Conservation (phyloP, 2,797 vertebrate species). For the Uromys caudimaculatus region DNA sequence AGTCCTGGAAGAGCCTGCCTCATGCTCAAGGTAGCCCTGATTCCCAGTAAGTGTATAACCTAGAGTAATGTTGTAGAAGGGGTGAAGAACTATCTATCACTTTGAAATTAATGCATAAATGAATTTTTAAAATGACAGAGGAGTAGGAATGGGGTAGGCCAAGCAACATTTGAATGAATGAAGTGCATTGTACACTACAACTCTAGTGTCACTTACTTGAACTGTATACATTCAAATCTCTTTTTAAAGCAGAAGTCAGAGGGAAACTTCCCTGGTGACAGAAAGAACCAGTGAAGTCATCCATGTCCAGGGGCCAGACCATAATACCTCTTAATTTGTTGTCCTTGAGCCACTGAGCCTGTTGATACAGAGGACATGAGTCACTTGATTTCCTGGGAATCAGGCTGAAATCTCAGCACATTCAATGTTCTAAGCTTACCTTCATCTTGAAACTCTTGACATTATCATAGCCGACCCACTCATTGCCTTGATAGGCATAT, state of each 20-base stretch:
- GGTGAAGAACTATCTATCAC: no score
- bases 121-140: no score
- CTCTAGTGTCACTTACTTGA: no score
- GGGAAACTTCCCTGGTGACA: constrained; percentile 70
- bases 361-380: constrained; percentile 37
- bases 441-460: constrained; percentile 91
- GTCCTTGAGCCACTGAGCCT: constrained; percentile 71
- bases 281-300: constrained; percentile 73
- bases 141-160: no score
- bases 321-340: constrained; percentile 67
- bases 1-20: no score
- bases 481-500: constrained; percentile 88
- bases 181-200: no score
- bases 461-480: constrained; percentile 94
- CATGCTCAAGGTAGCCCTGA: no score
- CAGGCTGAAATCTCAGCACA: not conserved
- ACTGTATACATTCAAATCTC: not conserved
- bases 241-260: constrained; percentile 60
- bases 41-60: no score
- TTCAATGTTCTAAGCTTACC: constrained; percentile 80
- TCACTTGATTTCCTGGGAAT: constrained; percentile 17
- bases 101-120: no score
- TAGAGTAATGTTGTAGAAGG: no score
- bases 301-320: constrained; percentile 74
- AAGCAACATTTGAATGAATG: no score